Evolutionary conservation across 2,113 vertebrate species (phyloP), one percentile per base, ranked within the genome.

Genomic region (Apeltes quadracus): DNA sequence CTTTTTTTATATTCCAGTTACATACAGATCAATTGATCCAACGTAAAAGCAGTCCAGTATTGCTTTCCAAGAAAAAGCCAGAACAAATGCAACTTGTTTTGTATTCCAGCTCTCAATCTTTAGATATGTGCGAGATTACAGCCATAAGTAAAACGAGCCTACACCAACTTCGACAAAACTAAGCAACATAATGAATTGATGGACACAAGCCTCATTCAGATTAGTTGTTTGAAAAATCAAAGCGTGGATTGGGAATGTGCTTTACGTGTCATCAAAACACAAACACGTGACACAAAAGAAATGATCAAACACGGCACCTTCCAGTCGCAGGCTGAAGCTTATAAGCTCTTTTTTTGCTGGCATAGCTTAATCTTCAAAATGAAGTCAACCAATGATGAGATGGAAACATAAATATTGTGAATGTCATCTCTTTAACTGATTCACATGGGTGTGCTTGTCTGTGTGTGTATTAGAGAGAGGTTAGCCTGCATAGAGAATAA

Each of bases 361-460:
- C n/a, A 72, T 48, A 57, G 14, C 16, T 71, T 73, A 51, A 74
- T 68, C 41, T 59, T 32, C 29, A 27, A 51, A 38, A 29, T 23
- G 43, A 13, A 43, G 50, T 23, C 63, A 44, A 51, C 55, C 55
- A 38, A 61, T 46, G 27, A 74, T 69, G 67, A 69, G 56, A 53
- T 25, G 68, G 54, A 29, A 72, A 38, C 36, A 50, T 34, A 76
- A 73, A 56, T 66, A 69, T 41, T 23, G 23, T 80, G 72, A 32
- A 41, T 43, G 56, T 69, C 62, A 44, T 78, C 65, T 79, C 27
- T 57, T 65, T 14, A 82, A 61, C 44, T 56, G 72, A 87, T 78
- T 67, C 23, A 64, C 70, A 55, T 62, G 46, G 10, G 46, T 48
- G 46, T 22, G 46, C n/a, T n/a, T 51, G 22, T 23, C 22, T 25